Evolutionary conservation across 2,888 invertebrate genomes (phyloP).

Genomic region (Hirtodrosophila confusa): DNA sequence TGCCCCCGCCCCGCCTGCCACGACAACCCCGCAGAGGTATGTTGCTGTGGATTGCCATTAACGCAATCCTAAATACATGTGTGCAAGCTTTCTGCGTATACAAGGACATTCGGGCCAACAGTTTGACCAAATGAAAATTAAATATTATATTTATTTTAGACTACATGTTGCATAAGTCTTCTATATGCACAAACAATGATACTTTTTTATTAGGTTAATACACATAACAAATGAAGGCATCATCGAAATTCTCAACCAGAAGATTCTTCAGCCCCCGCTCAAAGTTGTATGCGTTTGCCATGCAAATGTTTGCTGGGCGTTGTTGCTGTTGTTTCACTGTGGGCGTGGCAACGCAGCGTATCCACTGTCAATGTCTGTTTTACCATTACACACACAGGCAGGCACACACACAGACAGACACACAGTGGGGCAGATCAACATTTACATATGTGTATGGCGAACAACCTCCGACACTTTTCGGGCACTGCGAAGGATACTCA

Average conservation of each 20-base stretch:
- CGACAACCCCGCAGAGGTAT: conserved; percentile 12
- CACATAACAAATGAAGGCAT: conserved; percentile 45
- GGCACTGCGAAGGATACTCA: conserved; percentile 30
- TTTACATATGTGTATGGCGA: conserved; percentile 41
- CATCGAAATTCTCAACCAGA: conserved; percentile 51
- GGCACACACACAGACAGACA: conserved; percentile 1
- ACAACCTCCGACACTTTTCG: conserved; percentile 59
- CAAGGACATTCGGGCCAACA: conserved; percentile 5
- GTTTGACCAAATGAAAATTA: background rate
- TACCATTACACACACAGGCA: conserved; percentile 37
- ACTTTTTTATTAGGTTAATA: conserved; percentile 41
- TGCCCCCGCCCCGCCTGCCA: background rate
- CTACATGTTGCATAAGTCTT: no score
- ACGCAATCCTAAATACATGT: conserved; percentile 24
- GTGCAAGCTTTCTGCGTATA: background rate
- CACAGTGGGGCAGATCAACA: conserved; percentile 54
- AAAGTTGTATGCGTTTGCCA: conserved; percentile 40
- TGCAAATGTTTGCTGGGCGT: conserved; percentile 52
- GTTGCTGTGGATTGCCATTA: conserved; percentile 44
- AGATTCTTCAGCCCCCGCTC: conserved; percentile 10
- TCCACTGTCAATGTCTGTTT: conserved; percentile 64
- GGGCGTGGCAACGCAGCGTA: conserved; percentile 33
- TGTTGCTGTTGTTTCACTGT: conserved; percentile 16
- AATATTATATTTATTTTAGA: no score
- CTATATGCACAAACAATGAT: no score